Evolutionary conservation across 30 jellyfish, hydroid and myxozoan genomes (phyloP), one percentile per base, ranked within the genome.

Genomic region (Sanderia malayensis): DNA sequence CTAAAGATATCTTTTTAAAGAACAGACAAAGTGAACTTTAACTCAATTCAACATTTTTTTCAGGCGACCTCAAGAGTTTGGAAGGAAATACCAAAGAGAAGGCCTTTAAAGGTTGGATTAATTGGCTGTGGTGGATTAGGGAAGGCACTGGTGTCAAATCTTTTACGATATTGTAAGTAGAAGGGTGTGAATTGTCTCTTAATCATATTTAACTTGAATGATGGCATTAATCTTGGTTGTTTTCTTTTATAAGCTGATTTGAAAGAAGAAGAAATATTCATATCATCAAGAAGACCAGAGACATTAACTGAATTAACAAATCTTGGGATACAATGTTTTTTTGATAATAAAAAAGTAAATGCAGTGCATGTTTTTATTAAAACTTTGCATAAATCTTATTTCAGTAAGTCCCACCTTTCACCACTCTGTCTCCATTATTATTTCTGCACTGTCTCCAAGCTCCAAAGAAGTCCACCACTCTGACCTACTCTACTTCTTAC

Each of bases 61-160:
- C 58, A 46, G 71, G 29, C 61, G 21, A 45, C 47, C 24, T 33
- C 52, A n/a, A 67, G 68, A 61, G 66, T n/a, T 9, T 78, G 82
- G 81, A 78, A 78, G 31, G 89, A 64, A 49, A 61, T 67, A 2
- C 81, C 74, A 21, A 55, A 78, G 30, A 31, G 89, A 46, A 65
- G 80, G 34, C 82, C 89, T 7, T n/a, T 78, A 8, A 64, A 67
- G 41, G 61, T 78, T 65, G 89, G 89, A 10, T 18, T 78, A 8
- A 58, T 78, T 2, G 89, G 89, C 3, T 78, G 89, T 65, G 89
- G 89, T 20, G 89, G 75, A 46, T 26, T 78, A 15, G 89, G 89
- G 18, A 78, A 55, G 32, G 44, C 74, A 10, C 21, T 78, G 69
- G 89, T 65, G 20, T 27, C 52, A 30, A 78, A 67, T 66, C 70